phyloP scores from a whole-genome alignment of 2,888 invertebrate species.

The Epistrophella euchroma region DNA sequence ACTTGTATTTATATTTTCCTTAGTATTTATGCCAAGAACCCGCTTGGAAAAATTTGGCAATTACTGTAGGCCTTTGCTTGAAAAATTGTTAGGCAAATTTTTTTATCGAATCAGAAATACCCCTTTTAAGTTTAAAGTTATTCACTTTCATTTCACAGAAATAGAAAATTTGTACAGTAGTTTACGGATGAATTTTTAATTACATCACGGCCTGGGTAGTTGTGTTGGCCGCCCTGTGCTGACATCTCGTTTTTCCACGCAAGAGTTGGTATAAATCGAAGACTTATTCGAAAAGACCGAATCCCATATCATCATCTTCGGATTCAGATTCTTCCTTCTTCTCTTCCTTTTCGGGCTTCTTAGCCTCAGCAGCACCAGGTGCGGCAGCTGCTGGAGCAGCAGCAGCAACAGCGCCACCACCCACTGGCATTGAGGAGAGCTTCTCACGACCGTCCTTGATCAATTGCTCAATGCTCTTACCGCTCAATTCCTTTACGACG shows the following conservation, averaged over 20 bases:
- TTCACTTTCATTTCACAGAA: slow-evolving; percentile 82
- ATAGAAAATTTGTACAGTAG: slow-evolving; percentile 77
- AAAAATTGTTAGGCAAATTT: too few species aligned
- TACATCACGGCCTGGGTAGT: slow-evolving; percentile 39
- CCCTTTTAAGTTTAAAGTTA: too few species aligned
- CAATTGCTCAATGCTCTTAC: slow-evolving; percentile 95
- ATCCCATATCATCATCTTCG: slow-evolving; percentile 99
- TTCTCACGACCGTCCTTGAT: slow-evolving; percentile 95
- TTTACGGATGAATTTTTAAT: slow-evolving; percentile 35
- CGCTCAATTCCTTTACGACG: slow-evolving; percentile 93
- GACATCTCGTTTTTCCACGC: slow-evolving; percentile 75
- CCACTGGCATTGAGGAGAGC: slow-evolving; percentile 96
- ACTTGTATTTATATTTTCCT: too few species aligned
- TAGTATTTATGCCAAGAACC: too few species aligned
- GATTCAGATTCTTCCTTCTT: slow-evolving; percentile 95
- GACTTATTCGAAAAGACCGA: slow-evolving; percentile 95
- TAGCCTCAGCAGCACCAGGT: slow-evolving; percentile 88
- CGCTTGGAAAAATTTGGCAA: too few species aligned
- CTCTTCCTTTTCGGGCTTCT: slow-evolving; percentile 88
- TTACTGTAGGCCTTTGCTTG: too few species aligned
- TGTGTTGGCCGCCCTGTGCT: slow-evolving; percentile 36
- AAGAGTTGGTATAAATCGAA: slow-evolving; percentile 39
- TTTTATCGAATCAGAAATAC: too few species aligned
- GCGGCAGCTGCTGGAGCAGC: slow-evolving; percentile 87
- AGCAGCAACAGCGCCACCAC: slow-evolving; percentile 91